phyloP scores from a whole-genome alignment of 2,888 invertebrate genomes.

The Phengaris arion region DNA sequence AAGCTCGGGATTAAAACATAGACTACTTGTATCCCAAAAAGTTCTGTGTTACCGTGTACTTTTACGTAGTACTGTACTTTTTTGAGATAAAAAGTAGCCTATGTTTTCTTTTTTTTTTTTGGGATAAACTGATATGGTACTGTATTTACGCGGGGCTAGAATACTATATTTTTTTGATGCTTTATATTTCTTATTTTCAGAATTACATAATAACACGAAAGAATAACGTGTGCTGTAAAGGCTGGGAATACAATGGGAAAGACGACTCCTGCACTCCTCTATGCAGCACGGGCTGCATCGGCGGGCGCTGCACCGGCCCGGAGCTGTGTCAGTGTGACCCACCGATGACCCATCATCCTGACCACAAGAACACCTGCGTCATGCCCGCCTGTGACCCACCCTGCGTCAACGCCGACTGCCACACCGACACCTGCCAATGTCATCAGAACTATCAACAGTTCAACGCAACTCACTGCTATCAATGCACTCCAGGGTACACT shows the following conservation, averaged over 20 bases:
- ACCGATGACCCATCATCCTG: conserved; percentile 53
- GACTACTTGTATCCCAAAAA: no score
- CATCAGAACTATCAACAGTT: conserved; percentile 44
- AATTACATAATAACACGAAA: conserved; percentile 48
- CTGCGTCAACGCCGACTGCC: conserved; percentile 60
- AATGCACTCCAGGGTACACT: conserved; percentile 49
- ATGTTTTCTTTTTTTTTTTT: no score
- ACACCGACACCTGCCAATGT: conserved; percentile 60
- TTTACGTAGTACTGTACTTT: no score
- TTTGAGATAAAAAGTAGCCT: no score
- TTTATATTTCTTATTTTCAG: conserved; percentile 46
- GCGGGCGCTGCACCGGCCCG: conserved; percentile 66
- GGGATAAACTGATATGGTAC: no score
- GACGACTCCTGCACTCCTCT: conserved; percentile 60
- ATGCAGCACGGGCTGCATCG: conserved; percentile 70
- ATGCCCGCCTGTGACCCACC: conserved; percentile 52
- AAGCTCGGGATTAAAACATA: no score
- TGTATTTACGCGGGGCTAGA: no score
- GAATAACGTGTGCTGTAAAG: conserved; percentile 63
- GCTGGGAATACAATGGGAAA: conserved; percentile 58
- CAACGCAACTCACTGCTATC: conserved; percentile 44
- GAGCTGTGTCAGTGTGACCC: conserved; percentile 59
- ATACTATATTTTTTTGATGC: no score
- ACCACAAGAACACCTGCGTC: conserved; percentile 55
- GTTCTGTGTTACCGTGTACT: no score